Conservation (phyloP, 2,797 vertebrate species). For the Knipowitschia caucasica region DNA sequence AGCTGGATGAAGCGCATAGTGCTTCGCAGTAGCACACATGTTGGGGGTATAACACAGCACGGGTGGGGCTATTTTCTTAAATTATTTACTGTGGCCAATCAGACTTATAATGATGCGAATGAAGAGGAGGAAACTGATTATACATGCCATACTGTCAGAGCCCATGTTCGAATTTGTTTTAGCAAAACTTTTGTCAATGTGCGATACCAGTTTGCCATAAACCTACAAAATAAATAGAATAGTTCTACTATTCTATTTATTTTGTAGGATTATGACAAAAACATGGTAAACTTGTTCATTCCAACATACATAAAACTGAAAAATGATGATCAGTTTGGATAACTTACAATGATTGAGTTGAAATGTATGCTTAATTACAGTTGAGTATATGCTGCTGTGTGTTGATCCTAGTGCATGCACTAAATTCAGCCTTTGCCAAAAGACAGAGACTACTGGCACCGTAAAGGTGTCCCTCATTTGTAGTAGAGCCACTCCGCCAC, state of each 20-base stretch:
- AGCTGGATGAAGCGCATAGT: constrained; percentile 52
- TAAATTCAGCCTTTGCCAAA: constrained; percentile 73
- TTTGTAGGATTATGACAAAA: too few relatives aligned
- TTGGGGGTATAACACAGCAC: constrained; percentile 31
- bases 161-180: not conserved
- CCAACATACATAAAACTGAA: too few relatives aligned
- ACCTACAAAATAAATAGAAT: too few relatives aligned
- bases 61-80: constrained; percentile 13
- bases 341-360: too few relatives aligned
- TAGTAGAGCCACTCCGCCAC: constrained; percentile 66
- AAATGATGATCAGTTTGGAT: too few relatives aligned
- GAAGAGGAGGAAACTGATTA: not conserved
- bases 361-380: too few relatives aligned
- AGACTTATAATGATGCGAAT: not conserved
- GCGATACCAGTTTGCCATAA: not conserved
- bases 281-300: too few relatives aligned
- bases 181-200: not conserved
- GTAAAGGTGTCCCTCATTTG: constrained; percentile 72
- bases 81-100: too few relatives aligned
- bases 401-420: constrained; percentile 43
- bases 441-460: constrained; percentile 69
- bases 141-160: not conserved
- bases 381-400: too few relatives aligned
- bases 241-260: too few relatives aligned
- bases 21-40: too few relatives aligned